Evolutionary conservation across 1,140 invertebrate species (phyloP).

Genomic region (Fopius arisanus): DNA sequence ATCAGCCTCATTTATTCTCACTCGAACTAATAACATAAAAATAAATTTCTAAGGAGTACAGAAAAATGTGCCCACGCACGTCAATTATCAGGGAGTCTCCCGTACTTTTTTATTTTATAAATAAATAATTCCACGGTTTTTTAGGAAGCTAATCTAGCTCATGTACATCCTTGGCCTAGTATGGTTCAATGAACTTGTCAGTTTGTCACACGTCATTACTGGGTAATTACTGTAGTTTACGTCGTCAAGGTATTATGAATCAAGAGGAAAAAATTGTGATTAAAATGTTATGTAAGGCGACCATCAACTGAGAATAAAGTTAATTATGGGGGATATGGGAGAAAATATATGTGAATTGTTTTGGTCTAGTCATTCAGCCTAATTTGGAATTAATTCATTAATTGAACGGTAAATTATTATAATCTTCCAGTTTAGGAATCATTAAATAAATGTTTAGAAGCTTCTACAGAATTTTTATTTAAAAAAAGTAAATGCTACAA

Average conservation of each 20-base stretch:
- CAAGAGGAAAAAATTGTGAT: not conserved
- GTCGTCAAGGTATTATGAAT: not conserved
- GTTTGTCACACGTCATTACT: constrained; percentile 25
- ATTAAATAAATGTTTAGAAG: no score
- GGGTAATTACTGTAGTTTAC: constrained; percentile 19
- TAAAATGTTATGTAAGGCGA: not conserved
- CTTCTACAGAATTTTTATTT: no score
- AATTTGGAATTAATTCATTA: no score
- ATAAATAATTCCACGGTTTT: not conserved
- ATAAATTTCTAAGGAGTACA: not conserved
- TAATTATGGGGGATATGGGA: no score
- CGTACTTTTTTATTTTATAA: not conserved
- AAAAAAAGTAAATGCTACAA: no score
- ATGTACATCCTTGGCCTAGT: not conserved
- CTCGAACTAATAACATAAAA: constrained; percentile 13
- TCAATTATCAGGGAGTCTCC: not conserved
- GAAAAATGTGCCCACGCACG: not conserved
- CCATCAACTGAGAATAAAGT: not conserved
- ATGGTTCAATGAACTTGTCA: constrained; percentile 21
- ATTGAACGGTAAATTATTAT: no score
- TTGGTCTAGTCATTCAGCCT: no score
- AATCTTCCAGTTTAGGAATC: no score
- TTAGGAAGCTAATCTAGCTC: not conserved
- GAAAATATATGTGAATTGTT: no score
- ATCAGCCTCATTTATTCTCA: constrained; percentile 13